A percentile compares a stretch with the other conserved stretches of the same genome.
phyloP scores from a whole-genome alignment of 2,888 invertebrate genomes.

The Eumacrocentrus americanus region DNA sequence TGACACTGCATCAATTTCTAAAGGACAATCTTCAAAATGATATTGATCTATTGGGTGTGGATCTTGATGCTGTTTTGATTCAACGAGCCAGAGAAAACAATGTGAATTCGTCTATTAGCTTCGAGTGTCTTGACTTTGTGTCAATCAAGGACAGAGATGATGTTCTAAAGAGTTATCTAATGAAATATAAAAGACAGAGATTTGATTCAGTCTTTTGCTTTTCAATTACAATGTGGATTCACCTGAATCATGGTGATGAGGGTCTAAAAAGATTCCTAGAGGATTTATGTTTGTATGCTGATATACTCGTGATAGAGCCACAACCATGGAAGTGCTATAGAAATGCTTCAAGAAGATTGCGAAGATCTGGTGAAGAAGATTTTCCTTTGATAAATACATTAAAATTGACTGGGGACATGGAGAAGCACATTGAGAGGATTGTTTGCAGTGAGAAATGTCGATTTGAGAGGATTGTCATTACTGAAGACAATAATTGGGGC shows the following conservation, averaged over 20 bases:
- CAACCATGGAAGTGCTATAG: conserved; percentile 87
- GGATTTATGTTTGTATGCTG: conserved; percentile 64
- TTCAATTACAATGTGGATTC: conserved; percentile 91
- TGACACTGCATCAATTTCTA: conserved; percentile 66
- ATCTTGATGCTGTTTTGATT: conserved; percentile 76
- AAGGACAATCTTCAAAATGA: conserved; percentile 57
- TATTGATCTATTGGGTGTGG: conserved; percentile 70
- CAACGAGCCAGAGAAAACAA: conserved; percentile 69
- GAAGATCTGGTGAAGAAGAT: conserved; percentile 65
- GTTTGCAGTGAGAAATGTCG: conserved; percentile 59
- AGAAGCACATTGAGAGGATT: conserved; percentile 67
- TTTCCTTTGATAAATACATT: conserved; percentile 70
- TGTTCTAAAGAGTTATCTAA: conserved; percentile 64
- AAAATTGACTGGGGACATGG: conserved; percentile 69
- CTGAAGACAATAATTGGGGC: conserved; percentile 71
- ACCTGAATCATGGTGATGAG: conserved; percentile 80
- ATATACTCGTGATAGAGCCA: conserved; percentile 76
- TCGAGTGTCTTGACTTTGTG: conserved; percentile 67
- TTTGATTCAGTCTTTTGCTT: conserved; percentile 80
- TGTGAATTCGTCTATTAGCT: conserved; percentile 61
- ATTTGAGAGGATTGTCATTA: conserved; percentile 67
- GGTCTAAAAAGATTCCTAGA: conserved; percentile 71
- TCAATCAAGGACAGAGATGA: conserved; percentile 48
- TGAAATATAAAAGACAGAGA: conserved; percentile 54
- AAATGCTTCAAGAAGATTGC: conserved; percentile 75